A percentile compares a stretch with the other conserved stretches of the same genome.
Evolutionary conservation across 1,140 invertebrate genomes (phyloP).

Genomic region (Gryon sp.): DNA sequence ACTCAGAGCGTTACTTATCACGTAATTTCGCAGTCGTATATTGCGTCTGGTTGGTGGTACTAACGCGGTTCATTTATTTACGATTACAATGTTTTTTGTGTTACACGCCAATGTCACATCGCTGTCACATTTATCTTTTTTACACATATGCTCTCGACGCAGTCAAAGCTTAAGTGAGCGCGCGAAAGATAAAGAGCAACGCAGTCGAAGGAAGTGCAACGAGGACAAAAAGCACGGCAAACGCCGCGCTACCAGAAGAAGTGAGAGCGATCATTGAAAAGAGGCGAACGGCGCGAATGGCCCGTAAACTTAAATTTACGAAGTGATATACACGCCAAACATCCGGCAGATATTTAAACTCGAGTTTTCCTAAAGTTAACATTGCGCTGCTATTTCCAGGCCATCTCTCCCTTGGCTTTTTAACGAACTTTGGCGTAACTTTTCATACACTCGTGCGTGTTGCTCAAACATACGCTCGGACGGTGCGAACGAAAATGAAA

Average conservation of each 20-base stretch:
- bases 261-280: conserved; percentile 31
- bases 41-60: conserved; percentile 8
- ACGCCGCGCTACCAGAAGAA: neutral
- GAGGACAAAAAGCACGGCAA: conserved; percentile 18
- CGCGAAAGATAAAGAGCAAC: conserved; percentile 25
- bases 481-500: conserved; percentile 9
- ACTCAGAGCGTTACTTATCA: conserved; percentile 53
- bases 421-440: conserved; percentile 19
- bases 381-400: conserved; percentile 69
- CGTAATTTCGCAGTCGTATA: conserved; percentile 51
- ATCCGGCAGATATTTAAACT: conserved; percentile 78
- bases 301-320: conserved; percentile 78
- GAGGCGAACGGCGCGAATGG: conserved; percentile 60
- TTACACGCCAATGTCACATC: conserved; percentile 48
- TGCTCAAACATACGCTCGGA: neutral
- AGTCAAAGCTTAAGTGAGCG: conserved; percentile 19
- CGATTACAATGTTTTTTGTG: conserved; percentile 59
- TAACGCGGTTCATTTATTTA: conserved; percentile 55
- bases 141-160: conserved; percentile 33
- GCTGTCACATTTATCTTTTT: conserved; percentile 61
- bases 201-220: conserved; percentile 6
- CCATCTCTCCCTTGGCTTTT: conserved; percentile 6
- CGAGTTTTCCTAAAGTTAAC: conserved; percentile 72
- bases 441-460: conserved; percentile 1
- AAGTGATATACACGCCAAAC: conserved; percentile 78